Percentiles rank a stretch among this genome's conserved stretches.
Evolutionary conservation across 2,888 invertebrate species (phyloP).

Genomic region (Andrena bucephala): DNA sequence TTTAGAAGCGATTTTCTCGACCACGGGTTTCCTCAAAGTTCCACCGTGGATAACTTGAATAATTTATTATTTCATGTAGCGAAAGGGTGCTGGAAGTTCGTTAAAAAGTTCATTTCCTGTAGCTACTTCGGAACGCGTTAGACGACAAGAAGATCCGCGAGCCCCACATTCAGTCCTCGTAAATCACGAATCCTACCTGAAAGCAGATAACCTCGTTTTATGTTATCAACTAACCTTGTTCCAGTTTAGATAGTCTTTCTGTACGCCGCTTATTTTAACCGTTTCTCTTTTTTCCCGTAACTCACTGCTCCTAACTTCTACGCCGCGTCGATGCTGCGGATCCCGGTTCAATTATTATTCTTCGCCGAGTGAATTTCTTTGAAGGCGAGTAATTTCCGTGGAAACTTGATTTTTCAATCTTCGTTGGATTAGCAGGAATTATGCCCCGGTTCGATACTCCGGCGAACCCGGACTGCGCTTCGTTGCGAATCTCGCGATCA

Average conservation of each 20-base stretch:
- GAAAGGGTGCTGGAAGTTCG: background rate
- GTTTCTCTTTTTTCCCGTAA: conserved; percentile 15
- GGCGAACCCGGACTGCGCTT: background rate
- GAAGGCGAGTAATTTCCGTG: background rate
- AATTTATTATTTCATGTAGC: background rate
- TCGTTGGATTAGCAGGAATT: background rate
- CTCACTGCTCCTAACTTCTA: conserved; percentile 4
- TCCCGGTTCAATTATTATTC: background rate
- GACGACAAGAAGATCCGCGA: conserved; percentile 16
- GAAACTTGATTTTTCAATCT: background rate
- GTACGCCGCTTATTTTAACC: conserved; percentile 9
- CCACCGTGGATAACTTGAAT: background rate
- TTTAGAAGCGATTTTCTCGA: background rate
- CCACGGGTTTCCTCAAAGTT: background rate
- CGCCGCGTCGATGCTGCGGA: background rate
- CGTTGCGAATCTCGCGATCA: background rate
- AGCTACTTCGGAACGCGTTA: background rate
- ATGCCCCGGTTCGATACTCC: background rate
- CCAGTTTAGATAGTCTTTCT: conserved; percentile 39
- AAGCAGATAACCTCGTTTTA: conserved; percentile 53
- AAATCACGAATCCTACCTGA: conserved; percentile 49
- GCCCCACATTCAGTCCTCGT: conserved; percentile 29
- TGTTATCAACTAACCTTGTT: conserved; percentile 58
- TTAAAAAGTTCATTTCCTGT: background rate
- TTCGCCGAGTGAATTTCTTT: background rate